Evolutionary conservation across 2,113 vertebrate species (phyloP).

Genomic region (Rana temporaria): DNA sequence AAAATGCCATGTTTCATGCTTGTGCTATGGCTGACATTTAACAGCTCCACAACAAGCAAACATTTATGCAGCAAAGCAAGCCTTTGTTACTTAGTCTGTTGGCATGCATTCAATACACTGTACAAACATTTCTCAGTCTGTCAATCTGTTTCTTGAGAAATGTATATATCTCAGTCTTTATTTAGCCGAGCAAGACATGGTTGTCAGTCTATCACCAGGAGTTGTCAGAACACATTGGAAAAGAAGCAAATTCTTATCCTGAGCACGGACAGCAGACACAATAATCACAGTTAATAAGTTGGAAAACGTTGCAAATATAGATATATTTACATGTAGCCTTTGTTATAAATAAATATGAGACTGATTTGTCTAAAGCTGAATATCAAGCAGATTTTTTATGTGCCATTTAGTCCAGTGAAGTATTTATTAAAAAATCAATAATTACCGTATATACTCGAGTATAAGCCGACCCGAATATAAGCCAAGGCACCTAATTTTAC

Average conservation of each 20-base stretch:
- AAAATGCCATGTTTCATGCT: not conserved
- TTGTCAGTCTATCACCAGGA: not conserved
- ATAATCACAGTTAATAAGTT: not conserved
- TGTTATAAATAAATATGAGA: not conserved
- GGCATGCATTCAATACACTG: slow-evolving; percentile 15
- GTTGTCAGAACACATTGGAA: not conserved
- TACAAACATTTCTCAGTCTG: slow-evolving; percentile 31
- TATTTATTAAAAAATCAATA: too few relatives aligned
- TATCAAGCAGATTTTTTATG: too few relatives aligned
- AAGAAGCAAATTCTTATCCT: not conserved
- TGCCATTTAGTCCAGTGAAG: too few relatives aligned
- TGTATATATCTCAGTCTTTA: slow-evolving; percentile 1
- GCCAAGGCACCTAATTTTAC: too few relatives aligned
- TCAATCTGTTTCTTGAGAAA: slow-evolving; percentile 36
- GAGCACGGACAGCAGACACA: slow-evolving; percentile 2
- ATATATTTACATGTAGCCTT: not conserved
- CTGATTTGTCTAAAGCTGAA: not conserved
- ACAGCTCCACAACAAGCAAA: slow-evolving; percentile 19
- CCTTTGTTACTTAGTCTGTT: slow-evolving; percentile 6
- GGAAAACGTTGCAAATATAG: not conserved
- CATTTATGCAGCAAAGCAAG: slow-evolving; percentile 32
- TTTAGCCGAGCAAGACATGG: not conserved
- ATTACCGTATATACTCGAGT: too few relatives aligned
- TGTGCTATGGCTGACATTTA: slow-evolving; percentile 14
- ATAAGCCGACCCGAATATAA: too few relatives aligned